Evolutionary conservation across 1,140 invertebrate genomes (phyloP), one percentile per base, ranked within the genome.

Genomic region (Glomeris maerens): DNA sequence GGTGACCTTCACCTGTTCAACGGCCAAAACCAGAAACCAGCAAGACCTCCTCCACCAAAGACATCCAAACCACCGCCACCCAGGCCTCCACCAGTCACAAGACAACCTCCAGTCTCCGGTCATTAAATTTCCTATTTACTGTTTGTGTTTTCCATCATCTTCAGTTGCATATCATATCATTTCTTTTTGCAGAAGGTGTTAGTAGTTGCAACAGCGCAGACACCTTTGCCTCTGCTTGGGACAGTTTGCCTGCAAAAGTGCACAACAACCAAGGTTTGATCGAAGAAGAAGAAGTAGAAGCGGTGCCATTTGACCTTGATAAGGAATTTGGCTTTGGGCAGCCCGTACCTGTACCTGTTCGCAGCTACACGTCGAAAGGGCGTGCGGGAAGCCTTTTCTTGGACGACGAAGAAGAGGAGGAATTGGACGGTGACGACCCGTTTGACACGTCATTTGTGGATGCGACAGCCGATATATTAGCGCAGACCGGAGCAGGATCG

Each of bases 301-400:
- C 39, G 27, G 23, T 17, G 17, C 17, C 22, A 38, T 29, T 39
- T 23, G 45, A 48, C 17, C 17, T 42, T 21, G 74, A 79, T 60
- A 72, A 76, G 57, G 74, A 78, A 66, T 74, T 78, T 61, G 77
- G 79, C 60, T 80, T 81, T 57, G 72, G 80, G 38, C 39, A 21
- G 25, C 26, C 41, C 27, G 22, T 28, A 50, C n/a, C 55, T 29
- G 21, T 56, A 14, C 50, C 57, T 49, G 48, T 47, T 52, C 54
- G 47, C 26, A 52, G 41, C 49, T 45, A 51, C 29, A 50, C 28
- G 36, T 40, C 28, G 40, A 36, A 28, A 23, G 50, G 31, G 2
- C 52, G 47, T 25, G 50, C 48, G 40, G 44, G 52, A 41, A 55
- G 39, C 36, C 58, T 47, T 29, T 53, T 49, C 47, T 50, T 49